Evolutionary conservation across 2,797 vertebrate genomes (phyloP), one percentile per base, ranked within the genome.

Genomic region (Malurus leucopterus): DNA sequence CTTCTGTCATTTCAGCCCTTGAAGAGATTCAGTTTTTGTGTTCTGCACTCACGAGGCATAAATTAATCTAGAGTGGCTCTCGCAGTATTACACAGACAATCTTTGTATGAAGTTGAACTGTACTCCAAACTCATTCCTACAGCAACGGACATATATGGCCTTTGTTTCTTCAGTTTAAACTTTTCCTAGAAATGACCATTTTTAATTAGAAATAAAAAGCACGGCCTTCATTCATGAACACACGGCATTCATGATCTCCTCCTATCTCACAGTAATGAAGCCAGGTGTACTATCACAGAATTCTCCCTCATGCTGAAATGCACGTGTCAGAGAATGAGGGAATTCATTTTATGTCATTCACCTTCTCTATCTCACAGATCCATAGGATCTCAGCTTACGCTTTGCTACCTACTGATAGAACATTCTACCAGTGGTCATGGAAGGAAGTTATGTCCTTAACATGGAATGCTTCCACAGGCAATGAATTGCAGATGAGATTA

Each of bases 131-230:
- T 65, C 32, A 9, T 62, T 82, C 22, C 34, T 82, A 65, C 34
- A 83, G 26, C 27, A 93, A 51, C 15, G 84, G 69, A 53, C 18
- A 64, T 21, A 53, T 3, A 36, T 5, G 11, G 21, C 24, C 55
- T 90, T 88, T 91, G 8, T 70, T 95, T 76, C 53, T 72, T 85
- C 43, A 71, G 29, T n/a, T 70, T 59, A 62, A 8, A 8, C 50
- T 91, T 93, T 91, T 46, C 62, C 51, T 69, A 73, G 13, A 73
- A 94, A 84, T 72, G 47, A 34, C 40, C 4, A 6, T n/a, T 73
- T 91, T 83, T 86, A 55, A 63, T 15, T 55, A 64, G 65, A 88
- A 86, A 73, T 34, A 19, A 41, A 87, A 91, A 81, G 23, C 38
- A 46, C 11, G 30, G 36, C n/a, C 41, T 71, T 81, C 51, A 44